Evolutionary conservation across 2,888 invertebrate genomes (phyloP).

Genomic region (Stenichneumon culpator): DNA sequence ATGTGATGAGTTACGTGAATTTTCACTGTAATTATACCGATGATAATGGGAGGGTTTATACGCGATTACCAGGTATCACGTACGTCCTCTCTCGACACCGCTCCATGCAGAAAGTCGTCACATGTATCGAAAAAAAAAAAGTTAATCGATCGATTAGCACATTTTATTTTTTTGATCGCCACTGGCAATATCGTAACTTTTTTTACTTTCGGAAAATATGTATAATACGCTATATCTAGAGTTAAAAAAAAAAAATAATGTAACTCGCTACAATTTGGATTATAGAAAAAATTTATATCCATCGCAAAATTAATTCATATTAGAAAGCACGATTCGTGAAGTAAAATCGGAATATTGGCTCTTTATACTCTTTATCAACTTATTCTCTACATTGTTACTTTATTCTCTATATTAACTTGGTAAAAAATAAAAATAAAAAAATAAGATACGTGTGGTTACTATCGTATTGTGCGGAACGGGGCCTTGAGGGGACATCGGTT

Average conservation of each 20-base stretch:
- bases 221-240: background rate
- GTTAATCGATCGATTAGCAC: background rate
- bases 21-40: slow-evolving; percentile 69
- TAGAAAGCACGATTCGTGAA: slow-evolving; percentile 18
- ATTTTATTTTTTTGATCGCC: background rate
- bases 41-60: slow-evolving; percentile 83
- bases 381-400: too few relatives aligned
- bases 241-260: background rate
- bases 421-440: slow-evolving; percentile 17
- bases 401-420: background rate
- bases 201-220: background rate
- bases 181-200: background rate
- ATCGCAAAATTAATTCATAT: background rate
- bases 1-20: slow-evolving; percentile 48
- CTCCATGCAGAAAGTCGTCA: slow-evolving; percentile 75
- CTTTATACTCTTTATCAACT: background rate
- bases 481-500: slow-evolving; percentile 74
- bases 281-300: background rate
- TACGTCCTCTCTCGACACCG: slow-evolving; percentile 83
- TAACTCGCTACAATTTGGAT: background rate
- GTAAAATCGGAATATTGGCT: background rate
- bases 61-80: slow-evolving; percentile 85
- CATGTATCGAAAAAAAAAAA: slow-evolving; percentile 44
- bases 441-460: slow-evolving; percentile 60
- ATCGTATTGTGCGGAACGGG: slow-evolving; percentile 71